Conservation (phyloP, 1,140 invertebrate species). For the Teleogryllus occipitalis region DNA sequence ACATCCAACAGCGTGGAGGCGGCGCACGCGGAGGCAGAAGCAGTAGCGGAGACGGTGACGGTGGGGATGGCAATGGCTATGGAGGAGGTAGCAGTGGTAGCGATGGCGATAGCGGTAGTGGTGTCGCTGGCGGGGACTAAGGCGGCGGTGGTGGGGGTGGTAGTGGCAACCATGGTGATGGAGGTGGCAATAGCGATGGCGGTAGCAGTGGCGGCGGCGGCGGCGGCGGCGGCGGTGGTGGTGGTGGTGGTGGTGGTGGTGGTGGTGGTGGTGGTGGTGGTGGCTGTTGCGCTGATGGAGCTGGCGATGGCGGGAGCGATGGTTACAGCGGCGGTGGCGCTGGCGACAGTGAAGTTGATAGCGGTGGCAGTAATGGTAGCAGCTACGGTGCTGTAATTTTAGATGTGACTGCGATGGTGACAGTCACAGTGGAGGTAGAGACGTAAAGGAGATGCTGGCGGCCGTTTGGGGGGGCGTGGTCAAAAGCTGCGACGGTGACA, state of each 20-base stretch:
- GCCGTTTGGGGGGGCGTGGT: no score
- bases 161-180: not conserved
- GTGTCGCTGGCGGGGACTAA: not conserved
- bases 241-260: not conserved
- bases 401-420: no score
- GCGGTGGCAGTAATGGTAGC: not conserved
- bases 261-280: not conserved
- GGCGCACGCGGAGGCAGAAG: not conserved
- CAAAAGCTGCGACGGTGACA: no score
- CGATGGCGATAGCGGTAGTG: not conserved
- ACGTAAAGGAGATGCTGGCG: no score
- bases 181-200: not conserved
- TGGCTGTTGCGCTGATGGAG: not conserved
- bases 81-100: not conserved
- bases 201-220: not conserved
- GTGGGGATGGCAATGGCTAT: not conserved
- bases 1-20: not conserved
- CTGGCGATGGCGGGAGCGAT: not conserved
- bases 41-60: no score
- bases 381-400: no score
- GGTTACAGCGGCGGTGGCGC: not conserved
- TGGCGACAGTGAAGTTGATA: not conserved
- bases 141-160: not conserved
- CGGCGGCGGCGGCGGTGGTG: not conserved
- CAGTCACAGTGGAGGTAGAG: no score